Evolutionary conservation across 2,113 vertebrate genomes (phyloP).

Genomic region (Pampusana beccarii): DNA sequence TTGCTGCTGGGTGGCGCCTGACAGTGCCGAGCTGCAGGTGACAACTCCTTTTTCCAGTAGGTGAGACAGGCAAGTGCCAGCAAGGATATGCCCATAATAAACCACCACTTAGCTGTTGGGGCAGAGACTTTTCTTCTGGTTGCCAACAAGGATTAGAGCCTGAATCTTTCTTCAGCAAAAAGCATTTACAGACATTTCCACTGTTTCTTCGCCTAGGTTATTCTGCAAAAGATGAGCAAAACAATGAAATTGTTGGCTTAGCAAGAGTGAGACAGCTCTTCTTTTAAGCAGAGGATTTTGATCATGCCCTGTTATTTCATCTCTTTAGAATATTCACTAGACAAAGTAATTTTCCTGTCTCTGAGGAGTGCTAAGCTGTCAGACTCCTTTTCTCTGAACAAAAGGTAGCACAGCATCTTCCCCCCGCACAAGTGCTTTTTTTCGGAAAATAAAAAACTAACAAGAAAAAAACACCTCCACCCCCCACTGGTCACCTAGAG

Average conservation of each 20-base stretch:
- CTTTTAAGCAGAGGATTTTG: not conserved
- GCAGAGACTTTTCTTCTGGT: not conserved
- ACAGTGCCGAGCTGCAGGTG: not conserved
- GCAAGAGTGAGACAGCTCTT: not conserved
- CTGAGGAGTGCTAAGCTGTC: conserved; percentile 16
- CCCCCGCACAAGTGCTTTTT: not conserved
- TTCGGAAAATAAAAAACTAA: not conserved
- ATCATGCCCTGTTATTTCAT: conserved; percentile 27
- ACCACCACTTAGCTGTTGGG: not conserved
- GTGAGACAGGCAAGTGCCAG: not conserved
- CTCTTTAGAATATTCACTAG: conserved; percentile 56
- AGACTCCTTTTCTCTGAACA: conserved; percentile 16
- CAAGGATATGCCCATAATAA: not conserved
- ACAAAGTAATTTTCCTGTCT: conserved; percentile 58
- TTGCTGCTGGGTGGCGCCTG: not conserved
- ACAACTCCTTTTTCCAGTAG: not conserved
- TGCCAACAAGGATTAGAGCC: not conserved
- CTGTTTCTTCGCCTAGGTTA: not conserved
- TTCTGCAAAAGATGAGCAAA: not conserved
- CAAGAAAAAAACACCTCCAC: not conserved
- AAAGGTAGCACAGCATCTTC: not conserved
- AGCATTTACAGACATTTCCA: not conserved
- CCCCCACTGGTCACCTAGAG: not conserved
- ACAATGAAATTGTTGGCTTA: not conserved
- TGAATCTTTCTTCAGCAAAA: not conserved